phyloP scores from a whole-genome alignment of 2,888 invertebrate species.

The Dryobotodes eremita region DNA sequence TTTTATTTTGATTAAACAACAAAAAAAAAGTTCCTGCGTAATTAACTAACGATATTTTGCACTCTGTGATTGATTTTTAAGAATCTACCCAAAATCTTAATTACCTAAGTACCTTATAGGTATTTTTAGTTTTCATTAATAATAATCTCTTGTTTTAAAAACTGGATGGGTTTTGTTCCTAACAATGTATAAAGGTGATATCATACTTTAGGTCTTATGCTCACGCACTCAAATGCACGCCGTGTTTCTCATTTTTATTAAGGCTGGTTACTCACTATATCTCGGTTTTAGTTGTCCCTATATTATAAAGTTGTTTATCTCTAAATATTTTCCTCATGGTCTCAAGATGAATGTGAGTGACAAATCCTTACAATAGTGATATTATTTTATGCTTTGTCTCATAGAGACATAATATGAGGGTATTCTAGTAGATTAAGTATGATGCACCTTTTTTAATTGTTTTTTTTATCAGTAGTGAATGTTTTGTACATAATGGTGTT shows the following conservation, averaged over 20 bases:
- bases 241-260: neutral
- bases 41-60: conserved; percentile 2
- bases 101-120: neutral
- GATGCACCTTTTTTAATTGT: conserved; percentile 19
- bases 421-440: conserved; percentile 30
- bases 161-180: neutral
- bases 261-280: neutral
- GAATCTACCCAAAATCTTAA: neutral
- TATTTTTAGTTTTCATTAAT: neutral
- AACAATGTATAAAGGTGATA: neutral
- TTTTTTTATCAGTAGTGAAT: conserved; percentile 24
- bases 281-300: neutral
- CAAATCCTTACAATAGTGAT: conserved; percentile 19
- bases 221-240: no score
- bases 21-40: conserved; percentile 1
- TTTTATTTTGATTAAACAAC: neutral
- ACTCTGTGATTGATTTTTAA: conserved; percentile 10
- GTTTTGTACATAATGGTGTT: conserved; percentile 50
- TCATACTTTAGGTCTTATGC: neutral
- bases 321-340: conserved; percentile 11
- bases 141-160: neutral
- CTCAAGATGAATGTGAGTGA: conserved; percentile 22
- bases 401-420: neutral
- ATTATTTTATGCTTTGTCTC: conserved; percentile 1
- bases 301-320: neutral